Evolutionary conservation across 2,888 invertebrate genomes (phyloP).

Genomic region (Oligia latruncula): DNA sequence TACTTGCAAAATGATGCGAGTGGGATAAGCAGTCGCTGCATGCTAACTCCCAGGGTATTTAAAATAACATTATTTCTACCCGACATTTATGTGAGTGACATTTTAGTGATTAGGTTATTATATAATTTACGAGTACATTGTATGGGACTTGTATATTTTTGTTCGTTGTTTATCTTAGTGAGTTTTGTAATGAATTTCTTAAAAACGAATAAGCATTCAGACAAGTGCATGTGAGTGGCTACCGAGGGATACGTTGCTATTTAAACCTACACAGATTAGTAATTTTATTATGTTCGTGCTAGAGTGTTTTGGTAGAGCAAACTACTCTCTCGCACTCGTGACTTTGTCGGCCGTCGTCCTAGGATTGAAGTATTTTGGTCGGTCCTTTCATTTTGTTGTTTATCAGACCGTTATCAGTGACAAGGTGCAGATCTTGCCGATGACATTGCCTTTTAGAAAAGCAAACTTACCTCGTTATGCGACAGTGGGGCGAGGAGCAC

Average conservation of each 20-base stretch:
- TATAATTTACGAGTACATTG: not conserved
- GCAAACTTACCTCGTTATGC: not conserved
- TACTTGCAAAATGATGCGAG: constrained; percentile 24
- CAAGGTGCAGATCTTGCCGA: not conserved
- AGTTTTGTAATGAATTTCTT: too few species aligned
- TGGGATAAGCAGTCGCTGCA: not conserved
- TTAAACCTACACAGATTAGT: not conserved
- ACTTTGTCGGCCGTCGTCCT: not conserved
- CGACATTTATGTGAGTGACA: constrained; percentile 34
- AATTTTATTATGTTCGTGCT: constrained; percentile 12
- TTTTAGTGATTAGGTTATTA: not conserved
- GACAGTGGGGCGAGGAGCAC: not conserved
- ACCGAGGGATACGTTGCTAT: not conserved
- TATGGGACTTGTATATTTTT: not conserved
- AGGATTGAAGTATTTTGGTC: not conserved
- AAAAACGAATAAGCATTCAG: not conserved
- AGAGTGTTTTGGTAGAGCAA: not conserved
- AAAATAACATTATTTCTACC: not conserved
- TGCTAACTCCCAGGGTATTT: not conserved
- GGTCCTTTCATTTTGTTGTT: not conserved
- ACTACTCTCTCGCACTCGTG: not conserved
- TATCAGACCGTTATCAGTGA: not conserved
- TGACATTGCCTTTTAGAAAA: not conserved
- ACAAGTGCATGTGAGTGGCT: too few species aligned
- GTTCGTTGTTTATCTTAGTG: not conserved